Evolutionary conservation across 2,888 invertebrate species (phyloP), one percentile per base, ranked within the genome.

Genomic region (Gerosis bhagava): DNA sequence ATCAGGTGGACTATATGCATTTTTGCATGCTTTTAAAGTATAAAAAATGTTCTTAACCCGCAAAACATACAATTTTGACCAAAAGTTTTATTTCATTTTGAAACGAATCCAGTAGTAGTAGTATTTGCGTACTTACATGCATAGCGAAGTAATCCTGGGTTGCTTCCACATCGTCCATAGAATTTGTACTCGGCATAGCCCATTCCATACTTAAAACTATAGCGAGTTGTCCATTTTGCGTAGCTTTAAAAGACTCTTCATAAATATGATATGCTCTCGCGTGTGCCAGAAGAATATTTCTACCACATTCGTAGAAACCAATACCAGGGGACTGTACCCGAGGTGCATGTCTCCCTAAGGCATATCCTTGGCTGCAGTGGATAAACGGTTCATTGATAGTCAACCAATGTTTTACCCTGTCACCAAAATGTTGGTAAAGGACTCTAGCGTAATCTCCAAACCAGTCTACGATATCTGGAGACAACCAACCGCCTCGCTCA

Each of bases 381-480:
- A 68, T 55, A 32, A 60, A 66, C 0, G 90, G 90, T 52, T 91
- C 91, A 61, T 92, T 91, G 41, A 90, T 78, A 0, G 91, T 91
- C 10, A 90, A 77, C 91, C 91, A 91, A 19, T 70, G 61, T 55
- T 89, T 81, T 0, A 81, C 88, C 47, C 83, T 67, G 53, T 87
- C 84, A 1, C 89, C 88, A 53, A 82, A 88, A 17, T 64, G 53
- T 39, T 65, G 54, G 53, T 74, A 90, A 2, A 73, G 60, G n/a
- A 82, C 62, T 21, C 74, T 61, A 0, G 89, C 81, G 54, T 86
- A 90, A 15, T 77, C 73, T 10, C 63, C 68, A 53, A 82, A 89
- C 70, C 84, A 81, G 34, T 78, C 70, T 0, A 76, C 65, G 6
- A 88, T 59, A 3, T 74, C 36, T 5, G 74, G 63, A 52, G 83